Conservation (phyloP, 2,888 invertebrate species). For the Alentia gelatinosa region DNA sequence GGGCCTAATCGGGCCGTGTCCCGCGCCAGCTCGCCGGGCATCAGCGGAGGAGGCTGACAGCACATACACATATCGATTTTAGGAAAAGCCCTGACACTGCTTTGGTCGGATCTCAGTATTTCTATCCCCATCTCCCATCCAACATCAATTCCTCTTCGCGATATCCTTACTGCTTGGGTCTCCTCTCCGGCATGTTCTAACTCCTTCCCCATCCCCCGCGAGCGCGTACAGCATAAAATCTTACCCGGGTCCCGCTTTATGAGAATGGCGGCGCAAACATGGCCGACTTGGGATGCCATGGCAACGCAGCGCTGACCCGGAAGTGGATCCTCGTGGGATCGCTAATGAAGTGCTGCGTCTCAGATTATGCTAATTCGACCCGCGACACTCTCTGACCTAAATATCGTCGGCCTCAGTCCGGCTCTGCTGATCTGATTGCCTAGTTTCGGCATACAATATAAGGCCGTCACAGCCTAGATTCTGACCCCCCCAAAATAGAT, state of each 20-base stretch:
- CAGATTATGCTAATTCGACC: not conserved
- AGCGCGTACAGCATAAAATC: no score
- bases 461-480: no score
- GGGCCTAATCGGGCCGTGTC: conserved; percentile 11
- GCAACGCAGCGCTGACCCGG: conserved; percentile 14
- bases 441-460: no score
- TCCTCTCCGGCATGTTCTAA: not conserved
- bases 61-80: conserved; percentile 1
- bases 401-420: not conserved
- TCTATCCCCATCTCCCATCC: not conserved
- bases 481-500: no score
- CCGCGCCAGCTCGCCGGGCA: not conserved
- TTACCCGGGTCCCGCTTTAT: no score
- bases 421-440: not conserved
- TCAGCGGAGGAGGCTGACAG: not conserved
- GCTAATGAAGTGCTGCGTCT: not conserved
- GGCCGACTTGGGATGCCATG: no score
- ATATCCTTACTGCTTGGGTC: not conserved
- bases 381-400: not conserved
- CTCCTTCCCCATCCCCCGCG: not conserved
- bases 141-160: not conserved
- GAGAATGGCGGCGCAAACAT: no score
- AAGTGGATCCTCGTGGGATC: conserved; percentile 14
- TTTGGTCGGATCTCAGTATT: not conserved
- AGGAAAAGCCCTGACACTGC: not conserved